Base-by-base conservation (phyloP, 1,140 invertebrate genomes). In the Formica exsecta region DNA sequence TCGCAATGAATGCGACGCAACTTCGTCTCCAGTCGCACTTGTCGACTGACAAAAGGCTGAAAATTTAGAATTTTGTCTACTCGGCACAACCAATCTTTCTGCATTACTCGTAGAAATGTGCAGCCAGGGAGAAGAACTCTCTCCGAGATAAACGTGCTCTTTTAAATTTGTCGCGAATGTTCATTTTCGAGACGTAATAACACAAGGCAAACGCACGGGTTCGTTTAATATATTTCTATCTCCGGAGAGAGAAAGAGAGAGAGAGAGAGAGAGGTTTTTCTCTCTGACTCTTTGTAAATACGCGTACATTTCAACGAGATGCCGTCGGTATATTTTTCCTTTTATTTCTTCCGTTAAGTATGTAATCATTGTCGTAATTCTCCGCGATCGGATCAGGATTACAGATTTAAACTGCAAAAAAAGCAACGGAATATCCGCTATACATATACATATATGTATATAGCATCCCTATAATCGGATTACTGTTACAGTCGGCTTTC, bases 341-440 rank as follows among this genome's bases (percentile, higher is more conserved):
- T n/a, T 44, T 66, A 29, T 77, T 54, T 38, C 25, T 9, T n/a
- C 9, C 13, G 16, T 57, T 25, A 71, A 71, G 22, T 61, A 61
- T 68, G 13, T 81, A 73, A 73, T 83, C 54, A 51, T 83, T 22
- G 25, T 73, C 38, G 73, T 83, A 73, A 73, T 73, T 73, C 68
- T 73, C 38, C 22, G 29, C 38, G 54, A 83, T 73, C 38, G 79
- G 38, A 83, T 83, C 54, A 48, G 79, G 25, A 83, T 83, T 73
- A 73, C 66, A 54, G 68, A 16, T 73, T 61, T 83, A 83, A 83
- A 83, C 38, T 61, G 38, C 16, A 83, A 83, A 83, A 32, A 81
- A 61, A 13, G 19, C 66, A 11, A 25, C 13, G 38, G 19, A 83
- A 59, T 41, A 25, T 41, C 29, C 32, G 16, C 5, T 51, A 51